phyloP scores from a whole-genome alignment of 53 echinoderm and acorn worm species.

The Mesocentrotus franciscanus region DNA sequence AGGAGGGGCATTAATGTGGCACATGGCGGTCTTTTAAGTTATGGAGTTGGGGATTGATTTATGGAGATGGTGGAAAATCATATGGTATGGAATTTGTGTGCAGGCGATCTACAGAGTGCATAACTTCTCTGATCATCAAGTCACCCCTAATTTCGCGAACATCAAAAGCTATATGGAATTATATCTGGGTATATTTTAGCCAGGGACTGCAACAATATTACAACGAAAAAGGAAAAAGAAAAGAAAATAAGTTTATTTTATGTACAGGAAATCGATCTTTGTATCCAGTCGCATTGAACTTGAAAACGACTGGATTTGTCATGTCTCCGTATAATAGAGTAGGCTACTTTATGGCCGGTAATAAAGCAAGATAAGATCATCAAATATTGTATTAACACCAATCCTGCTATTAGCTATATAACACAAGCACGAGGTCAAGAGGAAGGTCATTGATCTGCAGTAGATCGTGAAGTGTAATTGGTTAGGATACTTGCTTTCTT shows the following conservation, averaged over 20 bases:
- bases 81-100: not conserved
- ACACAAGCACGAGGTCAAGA: not conserved
- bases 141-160: not conserved
- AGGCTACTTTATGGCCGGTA: slow-evolving; percentile 7
- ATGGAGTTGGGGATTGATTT: no score
- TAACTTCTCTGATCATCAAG: not conserved
- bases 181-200: not conserved
- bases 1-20: no score
- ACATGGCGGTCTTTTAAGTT: no score
- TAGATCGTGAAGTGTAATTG: slow-evolving; percentile 1
- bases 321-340: not conserved
- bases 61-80: not conserved
- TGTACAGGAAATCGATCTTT: not conserved
- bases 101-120: not conserved
- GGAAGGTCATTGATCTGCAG: slow-evolving; percentile 13
- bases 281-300: not conserved
- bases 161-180: not conserved
- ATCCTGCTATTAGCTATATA: not conserved
- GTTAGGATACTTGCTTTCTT: not conserved
- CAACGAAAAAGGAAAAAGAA: not conserved
- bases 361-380: slow-evolving; percentile 35
- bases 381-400: slow-evolving; percentile 9
- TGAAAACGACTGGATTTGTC: not conserved
- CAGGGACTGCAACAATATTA: not conserved
- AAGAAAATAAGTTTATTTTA: not conserved